Base-by-base conservation (phyloP, 2,113 vertebrate genomes). In the Oncorhynchus tshawytscha region DNA sequence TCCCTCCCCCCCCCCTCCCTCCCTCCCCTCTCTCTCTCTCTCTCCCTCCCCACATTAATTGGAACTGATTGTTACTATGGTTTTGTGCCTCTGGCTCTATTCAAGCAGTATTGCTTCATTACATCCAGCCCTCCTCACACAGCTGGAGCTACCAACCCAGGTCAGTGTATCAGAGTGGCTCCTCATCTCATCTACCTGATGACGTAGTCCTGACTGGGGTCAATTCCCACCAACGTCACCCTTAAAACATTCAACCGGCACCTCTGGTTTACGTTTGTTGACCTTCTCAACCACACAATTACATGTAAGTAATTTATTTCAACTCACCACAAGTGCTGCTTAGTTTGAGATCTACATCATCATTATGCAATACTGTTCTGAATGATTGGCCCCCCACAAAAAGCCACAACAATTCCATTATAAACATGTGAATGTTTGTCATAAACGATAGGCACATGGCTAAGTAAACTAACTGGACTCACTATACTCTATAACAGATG, bases 61-160 rank as follows among this genome's bases (percentile, higher is more conserved):
- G 75, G 54, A 89, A 83, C 78, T 80, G 80, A 92, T 84, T 85
- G 91, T 92, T 92, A 84, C 90, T 87, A 92, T 93, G 90, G 90
- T 86, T 91, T 81, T 90, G 82, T 82, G 86, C 85, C 82, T 13
- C 84, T 81, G 73, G 1, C 49, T 54, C 81, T 80, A 82, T 88
- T 84, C 83, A 80, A 84, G 81, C 82, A 84, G 78, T 80, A 83
- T 79, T 87, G 86, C 86, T 89, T 89, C 88, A 86, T 84, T 85
- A 85, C 81, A 85, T 86, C 84, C 77, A 83, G 83, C 83, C 31
- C 67, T 31, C 39, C 39, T 54, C 16, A 54, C 12, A n/a, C 67
- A 69, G 67, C 31, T 69, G 66, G 27, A 31, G 16, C 25, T 1
- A 7, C 62, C 22, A 4, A 18, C 49, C 49, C 49, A 1, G 15